Percentiles rank a stretch among this genome's conserved stretches.
These are phyloP conservation scores for Chlorops oryzae DNA, from an alignment of 1,140 invertebrate species.

Conservation along the genomic window DNA sequence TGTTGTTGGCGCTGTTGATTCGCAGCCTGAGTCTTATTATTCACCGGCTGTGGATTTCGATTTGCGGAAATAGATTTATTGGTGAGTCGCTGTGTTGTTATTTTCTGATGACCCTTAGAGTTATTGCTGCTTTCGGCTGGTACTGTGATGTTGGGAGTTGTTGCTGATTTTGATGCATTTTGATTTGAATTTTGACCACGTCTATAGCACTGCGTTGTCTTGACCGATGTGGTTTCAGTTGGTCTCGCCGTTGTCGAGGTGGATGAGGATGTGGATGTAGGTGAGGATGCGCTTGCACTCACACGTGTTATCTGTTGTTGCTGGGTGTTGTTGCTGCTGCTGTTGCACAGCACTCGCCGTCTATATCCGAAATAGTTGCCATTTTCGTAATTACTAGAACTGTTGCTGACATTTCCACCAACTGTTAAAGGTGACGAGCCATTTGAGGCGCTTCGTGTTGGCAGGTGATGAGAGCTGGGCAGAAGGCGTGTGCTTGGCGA, in stretches of 20 bases:
- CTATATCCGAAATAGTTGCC: slow-evolving; percentile 5
- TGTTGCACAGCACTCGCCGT: background rate
- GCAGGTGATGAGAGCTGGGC: slow-evolving; percentile 22
- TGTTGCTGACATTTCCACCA: background rate
- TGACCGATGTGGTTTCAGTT: slow-evolving; percentile 13
- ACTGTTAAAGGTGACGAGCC: slow-evolving; percentile 4
- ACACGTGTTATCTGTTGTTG: slow-evolving; percentile 3
- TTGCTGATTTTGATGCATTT: slow-evolving; percentile 1
- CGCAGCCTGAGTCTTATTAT: too few species aligned
- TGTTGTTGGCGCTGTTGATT: too few species aligned
- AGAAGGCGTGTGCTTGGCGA: slow-evolving; percentile 31
- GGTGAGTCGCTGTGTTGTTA: background rate
- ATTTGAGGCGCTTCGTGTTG: slow-evolving; percentile 2
- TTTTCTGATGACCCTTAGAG: background rate
- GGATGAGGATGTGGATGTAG: slow-evolving; percentile 20
- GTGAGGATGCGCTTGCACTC: too few species aligned
- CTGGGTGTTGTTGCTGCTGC: slow-evolving; percentile 14
- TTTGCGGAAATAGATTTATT: too few species aligned
- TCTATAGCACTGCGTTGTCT: too few species aligned
- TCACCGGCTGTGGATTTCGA: too few species aligned
- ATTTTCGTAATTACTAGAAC: too few species aligned
- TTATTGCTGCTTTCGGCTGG: background rate
- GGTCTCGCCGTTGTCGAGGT: slow-evolving; percentile 16
- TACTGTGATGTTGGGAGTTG: background rate
- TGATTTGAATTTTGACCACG: too few species aligned